These are phyloP conservation scores for Hippocampus guttulatus DNA, from an alignment of 2,113 vertebrate genomes.

Conservation along the genomic window DNA sequence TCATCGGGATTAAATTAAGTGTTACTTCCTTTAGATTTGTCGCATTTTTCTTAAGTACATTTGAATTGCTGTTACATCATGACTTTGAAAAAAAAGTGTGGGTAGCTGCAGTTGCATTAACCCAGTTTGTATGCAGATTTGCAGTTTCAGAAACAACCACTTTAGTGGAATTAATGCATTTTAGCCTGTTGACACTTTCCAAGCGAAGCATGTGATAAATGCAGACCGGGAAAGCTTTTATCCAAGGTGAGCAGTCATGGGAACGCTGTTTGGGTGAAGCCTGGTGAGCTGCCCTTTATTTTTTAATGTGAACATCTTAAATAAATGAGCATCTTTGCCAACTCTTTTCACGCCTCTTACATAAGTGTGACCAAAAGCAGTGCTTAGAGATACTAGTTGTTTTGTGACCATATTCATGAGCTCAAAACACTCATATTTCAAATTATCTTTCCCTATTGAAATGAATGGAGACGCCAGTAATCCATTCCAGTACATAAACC, in stretches of 20 bases:
- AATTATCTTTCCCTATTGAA: not conserved
- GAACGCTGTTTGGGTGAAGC: slow-evolving; percentile 6
- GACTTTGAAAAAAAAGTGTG: not conserved
- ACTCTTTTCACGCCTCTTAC: not conserved
- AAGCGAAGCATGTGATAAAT: slow-evolving; percentile 33
- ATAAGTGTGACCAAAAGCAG: slow-evolving; percentile 5
- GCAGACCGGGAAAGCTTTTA: slow-evolving; percentile 39
- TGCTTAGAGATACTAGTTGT: not conserved
- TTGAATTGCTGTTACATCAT: slow-evolving; percentile 18
- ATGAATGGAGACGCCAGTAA: not conserved
- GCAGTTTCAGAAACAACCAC: slow-evolving; percentile 22
- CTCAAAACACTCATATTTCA: no score
- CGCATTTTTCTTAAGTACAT: slow-evolving; percentile 3
- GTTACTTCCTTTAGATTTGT: slow-evolving; percentile 23
- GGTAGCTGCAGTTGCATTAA: slow-evolving; percentile 20
- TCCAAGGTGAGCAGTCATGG: slow-evolving; percentile 18
- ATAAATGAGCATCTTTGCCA: not conserved
- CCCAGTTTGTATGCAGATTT: slow-evolving; percentile 29
- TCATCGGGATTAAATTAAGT: not conserved
- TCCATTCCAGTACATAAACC: no score
- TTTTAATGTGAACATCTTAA: slow-evolving; percentile 43
- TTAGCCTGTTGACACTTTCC: slow-evolving; percentile 20
- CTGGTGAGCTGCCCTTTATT: slow-evolving; percentile 9
- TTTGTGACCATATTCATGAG: not conserved
- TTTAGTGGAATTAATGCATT: slow-evolving; percentile 47